A percentile compares a stretch with the other conserved stretches of the same genome.
Evolutionary conservation across 2,797 vertebrate genomes (phyloP).

Genomic region (Pterois miles): DNA sequence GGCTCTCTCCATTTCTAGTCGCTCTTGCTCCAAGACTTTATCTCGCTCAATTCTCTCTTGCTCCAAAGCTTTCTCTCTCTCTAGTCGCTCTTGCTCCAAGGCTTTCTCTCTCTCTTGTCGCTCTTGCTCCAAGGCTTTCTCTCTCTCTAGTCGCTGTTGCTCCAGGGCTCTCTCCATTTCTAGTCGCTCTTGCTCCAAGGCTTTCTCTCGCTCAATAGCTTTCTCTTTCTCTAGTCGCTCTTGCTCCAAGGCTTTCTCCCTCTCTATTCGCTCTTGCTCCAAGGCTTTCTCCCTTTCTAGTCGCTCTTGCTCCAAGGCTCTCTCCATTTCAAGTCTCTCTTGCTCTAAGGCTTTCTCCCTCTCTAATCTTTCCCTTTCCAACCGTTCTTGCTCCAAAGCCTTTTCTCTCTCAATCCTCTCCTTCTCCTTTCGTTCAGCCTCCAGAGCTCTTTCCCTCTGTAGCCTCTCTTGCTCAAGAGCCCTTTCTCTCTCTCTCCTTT

Average conservation of each 20-base stretch:
- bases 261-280: slow-evolving; percentile 38
- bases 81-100: slow-evolving; percentile 42
- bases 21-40: slow-evolving; percentile 36
- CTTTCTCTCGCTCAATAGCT: slow-evolving; percentile 29
- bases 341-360: slow-evolving; percentile 33
- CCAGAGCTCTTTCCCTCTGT: slow-evolving; percentile 33
- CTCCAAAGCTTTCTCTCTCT: slow-evolving; percentile 38
- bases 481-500: slow-evolving; percentile 47
- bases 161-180: no score
- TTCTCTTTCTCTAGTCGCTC: slow-evolving; percentile 33
- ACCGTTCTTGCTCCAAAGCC: slow-evolving; percentile 48
- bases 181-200: slow-evolving; percentile 56
- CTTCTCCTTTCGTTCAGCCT: slow-evolving; percentile 55
- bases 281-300: slow-evolving; percentile 30
- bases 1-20: slow-evolving; percentile 24
- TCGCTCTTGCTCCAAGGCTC: slow-evolving; percentile 44
- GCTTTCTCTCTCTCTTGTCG: slow-evolving; percentile 37
- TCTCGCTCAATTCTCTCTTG: slow-evolving; percentile 42
- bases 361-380: slow-evolving; percentile 38
- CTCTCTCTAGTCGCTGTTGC: no score
- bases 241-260: slow-evolving; percentile 39
- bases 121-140: slow-evolving; percentile 38
- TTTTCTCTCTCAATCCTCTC: slow-evolving; percentile 60
- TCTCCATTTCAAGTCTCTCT: slow-evolving; percentile 46
- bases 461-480: slow-evolving; percentile 52